phyloP scores from a whole-genome alignment of 2,797 vertebrate genomes.

The Eulemur mongoz region DNA sequence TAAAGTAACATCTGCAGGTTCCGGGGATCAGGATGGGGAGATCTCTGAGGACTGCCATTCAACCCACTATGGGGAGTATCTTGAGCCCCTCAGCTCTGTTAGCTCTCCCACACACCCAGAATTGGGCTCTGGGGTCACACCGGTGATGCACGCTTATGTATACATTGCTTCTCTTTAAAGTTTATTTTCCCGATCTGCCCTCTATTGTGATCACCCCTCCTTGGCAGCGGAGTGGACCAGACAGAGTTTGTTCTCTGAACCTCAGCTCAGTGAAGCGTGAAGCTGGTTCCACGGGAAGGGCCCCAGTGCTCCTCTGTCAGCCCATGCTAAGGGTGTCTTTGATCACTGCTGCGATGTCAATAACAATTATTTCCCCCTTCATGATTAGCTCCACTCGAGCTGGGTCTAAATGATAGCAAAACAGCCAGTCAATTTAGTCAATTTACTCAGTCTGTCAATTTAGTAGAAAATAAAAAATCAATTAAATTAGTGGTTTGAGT shows the following conservation, averaged over 20 bases:
- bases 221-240: rapidly evolving
- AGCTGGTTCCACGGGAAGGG: not conserved
- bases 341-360: slow-evolving; percentile 33
- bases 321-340: not conserved
- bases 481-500: slow-evolving; percentile 70
- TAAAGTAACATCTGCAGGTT: not conserved
- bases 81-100: not conserved
- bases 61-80: not conserved
- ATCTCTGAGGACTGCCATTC: not conserved
- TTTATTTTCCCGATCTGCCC: not conserved
- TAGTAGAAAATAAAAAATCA: slow-evolving; percentile 75
- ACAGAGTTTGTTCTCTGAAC: not conserved
- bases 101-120: not conserved
- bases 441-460: slow-evolving; percentile 71
- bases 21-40: not conserved
- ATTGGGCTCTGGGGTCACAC: not conserved
- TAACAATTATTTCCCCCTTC: slow-evolving; percentile 63
- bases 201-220: not conserved
- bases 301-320: not conserved
- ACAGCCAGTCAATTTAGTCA: slow-evolving; percentile 66
- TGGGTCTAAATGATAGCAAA: slow-evolving; percentile 67
- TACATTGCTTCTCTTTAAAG: not conserved
- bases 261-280: not conserved
- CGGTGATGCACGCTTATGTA: not conserved
- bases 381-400: slow-evolving; percentile 59